Percentiles rank a stretch among this genome's conserved stretches.
Conservation (phyloP, 2,113 vertebrate genomes). For the human (Homo sapiens) region DNA sequence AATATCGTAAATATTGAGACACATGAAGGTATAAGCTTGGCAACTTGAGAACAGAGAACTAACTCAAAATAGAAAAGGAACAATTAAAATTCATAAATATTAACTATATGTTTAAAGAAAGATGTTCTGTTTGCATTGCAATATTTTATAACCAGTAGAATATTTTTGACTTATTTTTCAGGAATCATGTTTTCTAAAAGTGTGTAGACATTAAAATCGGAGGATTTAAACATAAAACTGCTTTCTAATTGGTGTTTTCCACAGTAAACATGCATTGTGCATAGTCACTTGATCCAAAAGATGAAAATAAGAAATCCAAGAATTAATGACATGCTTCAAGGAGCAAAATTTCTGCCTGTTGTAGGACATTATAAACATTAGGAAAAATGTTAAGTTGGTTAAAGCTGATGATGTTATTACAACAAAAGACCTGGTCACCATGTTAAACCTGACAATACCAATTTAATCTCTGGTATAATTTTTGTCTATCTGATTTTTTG, state of each 20-base stretch:
- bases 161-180: slow-evolving; percentile 12
- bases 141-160: background rate
- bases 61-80: background rate
- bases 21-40: background rate
- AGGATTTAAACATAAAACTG: slow-evolving; percentile 16
- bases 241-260: background rate
- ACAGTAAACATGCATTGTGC: background rate
- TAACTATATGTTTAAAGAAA: slow-evolving; percentile 32
- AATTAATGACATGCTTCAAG: background rate
- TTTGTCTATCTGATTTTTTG: background rate
- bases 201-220: background rate
- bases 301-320: background rate
- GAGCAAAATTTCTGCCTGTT: background rate
- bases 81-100: slow-evolving; percentile 9
- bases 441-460: background rate
- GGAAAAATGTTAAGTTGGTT: slow-evolving; percentile 21
- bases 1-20: slow-evolving; percentile 8
- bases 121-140: background rate
- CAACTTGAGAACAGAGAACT: background rate
- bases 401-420: background rate
- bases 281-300: background rate
- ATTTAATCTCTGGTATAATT: background rate
- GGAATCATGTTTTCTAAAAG: background rate
- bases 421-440: background rate
- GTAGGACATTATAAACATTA: background rate